phyloP scores from a whole-genome alignment of 2,797 vertebrate species.

The Malacoctenus gilli region DNA sequence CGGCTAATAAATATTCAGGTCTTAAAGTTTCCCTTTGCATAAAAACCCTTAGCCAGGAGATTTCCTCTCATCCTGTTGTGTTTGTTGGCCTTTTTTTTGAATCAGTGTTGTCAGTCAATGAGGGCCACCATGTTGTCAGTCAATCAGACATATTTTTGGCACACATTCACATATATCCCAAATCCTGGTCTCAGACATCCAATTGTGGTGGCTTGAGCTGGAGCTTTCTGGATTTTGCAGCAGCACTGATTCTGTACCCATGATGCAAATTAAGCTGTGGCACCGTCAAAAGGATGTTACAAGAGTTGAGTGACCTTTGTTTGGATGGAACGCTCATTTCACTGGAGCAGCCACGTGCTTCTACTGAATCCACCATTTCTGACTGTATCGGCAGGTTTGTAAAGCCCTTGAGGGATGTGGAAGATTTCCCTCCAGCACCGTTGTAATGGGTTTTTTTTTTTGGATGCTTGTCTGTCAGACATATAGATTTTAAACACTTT shows the following conservation, averaged over 20 bases:
- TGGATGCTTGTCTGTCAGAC: background rate
- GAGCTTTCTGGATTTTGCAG: constrained; percentile 48
- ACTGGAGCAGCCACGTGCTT: constrained; percentile 1
- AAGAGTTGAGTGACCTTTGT: constrained; percentile 15
- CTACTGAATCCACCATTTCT: constrained; percentile 9
- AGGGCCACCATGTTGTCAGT: constrained; percentile 37
- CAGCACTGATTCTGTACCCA: constrained; percentile 6
- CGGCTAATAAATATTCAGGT: constrained; percentile 4
- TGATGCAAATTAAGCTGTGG: constrained; percentile 20
- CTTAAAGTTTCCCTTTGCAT: constrained; percentile 9
- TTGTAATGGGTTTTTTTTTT: constrained; percentile 4
- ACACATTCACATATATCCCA: constrained; percentile 55
- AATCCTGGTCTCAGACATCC: constrained; percentile 66
- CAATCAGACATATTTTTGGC: constrained; percentile 57
- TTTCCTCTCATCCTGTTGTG: constrained; percentile 42
- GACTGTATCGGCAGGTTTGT: constrained; percentile 30
- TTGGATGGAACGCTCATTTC: constrained; percentile 1
- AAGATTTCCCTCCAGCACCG: constrained; percentile 17
- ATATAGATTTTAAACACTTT: constrained; percentile 1
- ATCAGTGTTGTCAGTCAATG: constrained; percentile 45
- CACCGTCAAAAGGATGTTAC: constrained; percentile 6
- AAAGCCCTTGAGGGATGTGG: constrained; percentile 11
- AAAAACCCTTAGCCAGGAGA: constrained; percentile 38
- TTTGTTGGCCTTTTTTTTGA: constrained; percentile 25
- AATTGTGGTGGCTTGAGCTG: constrained; percentile 51